Conservation (phyloP, 2,797 vertebrate species). For the Selene dorsalis region DNA sequence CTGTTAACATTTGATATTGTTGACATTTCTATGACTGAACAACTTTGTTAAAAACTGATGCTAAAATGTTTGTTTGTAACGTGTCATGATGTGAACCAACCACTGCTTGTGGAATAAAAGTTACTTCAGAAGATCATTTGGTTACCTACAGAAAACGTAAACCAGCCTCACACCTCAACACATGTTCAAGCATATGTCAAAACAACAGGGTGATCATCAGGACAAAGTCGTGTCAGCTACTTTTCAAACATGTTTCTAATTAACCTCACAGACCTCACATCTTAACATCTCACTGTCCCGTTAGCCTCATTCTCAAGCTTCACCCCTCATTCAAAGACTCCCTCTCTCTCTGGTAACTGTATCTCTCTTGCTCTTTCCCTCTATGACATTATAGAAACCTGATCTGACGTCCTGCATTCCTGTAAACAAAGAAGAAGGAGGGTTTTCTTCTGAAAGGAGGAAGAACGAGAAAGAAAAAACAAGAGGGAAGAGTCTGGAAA, state of each 20-base stretch:
- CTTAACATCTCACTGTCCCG: background rate
- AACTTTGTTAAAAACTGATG: no score
- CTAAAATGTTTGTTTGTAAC: no score
- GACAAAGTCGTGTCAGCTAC: background rate
- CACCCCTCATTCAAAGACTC: background rate
- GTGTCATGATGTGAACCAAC: no score
- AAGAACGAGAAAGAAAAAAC: constrained; percentile 21
- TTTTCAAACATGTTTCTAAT: background rate
- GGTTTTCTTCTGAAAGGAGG: background rate
- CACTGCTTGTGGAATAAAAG: no score
- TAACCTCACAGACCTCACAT: background rate
- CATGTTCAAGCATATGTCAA: background rate
- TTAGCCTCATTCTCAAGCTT: background rate
- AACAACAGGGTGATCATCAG: background rate
- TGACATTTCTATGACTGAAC: no score
- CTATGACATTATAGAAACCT: constrained; percentile 56
- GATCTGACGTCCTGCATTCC: constrained; percentile 74
- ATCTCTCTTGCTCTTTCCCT: constrained; percentile 36
- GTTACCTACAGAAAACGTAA: no score
- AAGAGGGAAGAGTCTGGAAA: background rate
- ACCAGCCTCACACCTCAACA: background rate
- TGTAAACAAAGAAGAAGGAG: constrained; percentile 55
- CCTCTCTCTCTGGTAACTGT: constrained; percentile 51
- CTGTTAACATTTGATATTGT: no score
- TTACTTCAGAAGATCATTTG: no score